Evolutionary conservation across 2,113 vertebrate genomes (phyloP), one percentile per base, ranked within the genome.

Genomic region (Morone saxatilis): DNA sequence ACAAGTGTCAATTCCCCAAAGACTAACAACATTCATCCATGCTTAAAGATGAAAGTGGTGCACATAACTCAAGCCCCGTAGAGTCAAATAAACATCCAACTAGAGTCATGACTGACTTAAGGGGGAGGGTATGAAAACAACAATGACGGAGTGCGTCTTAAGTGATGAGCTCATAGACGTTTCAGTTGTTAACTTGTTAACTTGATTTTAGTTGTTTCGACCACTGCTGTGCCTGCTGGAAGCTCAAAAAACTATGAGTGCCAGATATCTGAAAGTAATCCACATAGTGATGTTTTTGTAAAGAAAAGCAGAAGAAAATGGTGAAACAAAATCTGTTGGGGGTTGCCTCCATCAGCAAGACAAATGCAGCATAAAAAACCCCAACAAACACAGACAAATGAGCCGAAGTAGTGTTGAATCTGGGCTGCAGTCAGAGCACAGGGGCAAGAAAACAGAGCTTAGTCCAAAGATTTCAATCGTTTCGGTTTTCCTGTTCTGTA

Each of bases 61-160:
- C 72, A 14, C 12, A 13, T 45, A 47, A 45, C 19, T 38, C 22
- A 20, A 47, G 19, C 22, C 36, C 45, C 19, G 36, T 10, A 17
- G 54, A 60, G 54, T 50, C 65, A 31, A 68, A 57, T 57, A 36
- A 59, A 70, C 51, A 77, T 48, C 75, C 45, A 53, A 67, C 20
- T 11, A 41, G 40, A 62, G 36, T 66, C 67, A 31, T 38, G 76
- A 22, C 63, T 14, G 20, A 41, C 25, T 50, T 9, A 40, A 66
- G 73, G 22, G 17, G 62, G 19, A 40, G 69, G 69, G 41, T 9
- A n/a, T 22, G 22, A 62, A 53, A 80, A 53, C 65, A 50, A 83
- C 75, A 67, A 67, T 25, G 51, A 19, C 65, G 14, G 71, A 67
- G 51, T 71, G 75, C 53, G 17, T 5, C 36, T 17, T 0, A 8